phyloP scores from a whole-genome alignment of 2,113 vertebrate species.

The Lagopus leucura region DNA sequence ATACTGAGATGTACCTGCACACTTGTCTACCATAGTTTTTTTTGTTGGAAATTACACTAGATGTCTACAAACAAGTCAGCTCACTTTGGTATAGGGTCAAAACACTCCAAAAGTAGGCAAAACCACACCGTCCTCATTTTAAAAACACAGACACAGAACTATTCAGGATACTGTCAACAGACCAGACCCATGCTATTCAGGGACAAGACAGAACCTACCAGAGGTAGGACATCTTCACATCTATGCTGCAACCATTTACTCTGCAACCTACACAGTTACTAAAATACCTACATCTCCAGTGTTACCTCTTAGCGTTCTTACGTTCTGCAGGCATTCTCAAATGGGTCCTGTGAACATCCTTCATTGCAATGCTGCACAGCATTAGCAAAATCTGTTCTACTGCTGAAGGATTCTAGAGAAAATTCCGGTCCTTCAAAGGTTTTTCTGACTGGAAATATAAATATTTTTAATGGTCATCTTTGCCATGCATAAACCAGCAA shows the following conservation, averaged over 20 bases:
- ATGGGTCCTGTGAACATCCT: background rate
- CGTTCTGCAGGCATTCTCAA: background rate
- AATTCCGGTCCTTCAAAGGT: background rate
- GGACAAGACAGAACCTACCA: background rate
- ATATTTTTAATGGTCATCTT: slow-evolving; percentile 30
- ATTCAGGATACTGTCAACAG: background rate
- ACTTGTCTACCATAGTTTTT: background rate
- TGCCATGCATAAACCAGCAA: background rate
- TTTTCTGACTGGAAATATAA: background rate
- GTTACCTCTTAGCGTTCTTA: background rate
- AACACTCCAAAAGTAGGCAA: background rate
- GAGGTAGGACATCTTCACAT: background rate
- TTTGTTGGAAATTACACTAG: background rate
- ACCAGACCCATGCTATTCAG: background rate
- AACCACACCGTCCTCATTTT: background rate
- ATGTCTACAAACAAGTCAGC: background rate
- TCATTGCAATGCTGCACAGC: background rate
- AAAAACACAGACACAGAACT: background rate
- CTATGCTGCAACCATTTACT: background rate
- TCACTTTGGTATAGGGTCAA: background rate
- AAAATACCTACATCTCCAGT: background rate
- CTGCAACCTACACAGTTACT: background rate
- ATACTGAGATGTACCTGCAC: background rate
- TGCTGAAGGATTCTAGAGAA: background rate
- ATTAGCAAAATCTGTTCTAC: background rate